phyloP scores from a whole-genome alignment of 2,888 invertebrate genomes.

The Pardosa pseudoannulata region DNA sequence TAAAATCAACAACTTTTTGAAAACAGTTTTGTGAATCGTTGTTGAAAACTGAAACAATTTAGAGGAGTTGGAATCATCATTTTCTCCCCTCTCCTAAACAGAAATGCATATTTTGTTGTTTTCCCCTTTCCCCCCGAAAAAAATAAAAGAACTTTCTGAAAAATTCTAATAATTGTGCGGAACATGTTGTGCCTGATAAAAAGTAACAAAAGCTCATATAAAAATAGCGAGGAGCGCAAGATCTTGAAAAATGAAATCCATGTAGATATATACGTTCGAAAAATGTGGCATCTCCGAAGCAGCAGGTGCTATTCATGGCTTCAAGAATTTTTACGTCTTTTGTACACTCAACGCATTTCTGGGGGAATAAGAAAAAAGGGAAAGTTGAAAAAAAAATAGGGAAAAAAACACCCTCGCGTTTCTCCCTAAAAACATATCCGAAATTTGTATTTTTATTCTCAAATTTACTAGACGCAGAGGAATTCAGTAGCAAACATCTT shows the following conservation, averaged over 20 bases:
- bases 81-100: too few species aligned
- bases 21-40: too few species aligned
- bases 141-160: too few species aligned
- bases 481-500: conserved; percentile 57
- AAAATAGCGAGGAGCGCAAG: neutral
- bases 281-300: neutral
- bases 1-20: too few species aligned
- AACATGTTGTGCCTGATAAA: neutral
- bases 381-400: neutral
- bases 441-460: conserved; percentile 58
- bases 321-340: neutral
- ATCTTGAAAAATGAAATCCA: neutral
- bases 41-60: too few species aligned
- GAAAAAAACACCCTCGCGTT: neutral
- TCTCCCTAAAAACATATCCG: conserved; percentile 48
- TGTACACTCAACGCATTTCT: conserved; percentile 17
- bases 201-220: conserved; percentile 2
- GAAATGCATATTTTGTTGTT: too few species aligned
- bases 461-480: conserved; percentile 53
- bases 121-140: too few species aligned
- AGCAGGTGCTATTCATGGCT: conserved; percentile 34
- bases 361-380: neutral
- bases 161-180: neutral
- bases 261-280: neutral
- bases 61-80: too few species aligned